phyloP scores from a whole-genome alignment of 2,797 vertebrate genomes.

The Macropus fuliginosus region DNA sequence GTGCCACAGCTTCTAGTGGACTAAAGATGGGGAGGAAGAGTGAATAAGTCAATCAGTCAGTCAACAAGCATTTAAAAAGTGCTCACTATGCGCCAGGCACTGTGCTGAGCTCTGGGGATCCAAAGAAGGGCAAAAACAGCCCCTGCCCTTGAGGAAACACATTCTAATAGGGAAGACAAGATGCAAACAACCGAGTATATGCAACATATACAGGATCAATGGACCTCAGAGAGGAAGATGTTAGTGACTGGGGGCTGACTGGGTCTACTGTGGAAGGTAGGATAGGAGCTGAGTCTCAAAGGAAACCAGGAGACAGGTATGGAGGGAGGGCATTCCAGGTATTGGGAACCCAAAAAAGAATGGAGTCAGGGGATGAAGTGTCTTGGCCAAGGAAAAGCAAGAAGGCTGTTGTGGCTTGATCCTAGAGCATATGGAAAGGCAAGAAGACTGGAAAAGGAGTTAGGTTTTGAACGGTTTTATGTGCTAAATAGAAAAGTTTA shows the following conservation, averaged over 20 bases:
- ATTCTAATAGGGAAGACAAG: neutral
- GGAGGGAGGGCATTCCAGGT: neutral
- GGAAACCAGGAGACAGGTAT: neutral
- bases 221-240: neutral
- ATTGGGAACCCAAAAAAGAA: neutral
- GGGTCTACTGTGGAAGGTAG: neutral
- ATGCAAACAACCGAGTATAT: neutral
- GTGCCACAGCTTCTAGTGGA: conserved; percentile 1
- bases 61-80: neutral
- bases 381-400: neutral
- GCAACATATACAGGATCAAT: neutral
- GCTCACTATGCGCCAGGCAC: neutral
- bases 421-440: neutral
- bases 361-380: neutral
- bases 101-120: neutral
- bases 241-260: no score
- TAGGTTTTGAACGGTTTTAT: neutral
- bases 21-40: neutral
- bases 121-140: neutral
- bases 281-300: neutral
- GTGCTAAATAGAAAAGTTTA: neutral
- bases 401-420: neutral
- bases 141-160: neutral
- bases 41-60: neutral
- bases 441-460: neutral